Evolutionary conservation across 2,888 invertebrate genomes (phyloP).

Genomic region (Troilus luridus): DNA sequence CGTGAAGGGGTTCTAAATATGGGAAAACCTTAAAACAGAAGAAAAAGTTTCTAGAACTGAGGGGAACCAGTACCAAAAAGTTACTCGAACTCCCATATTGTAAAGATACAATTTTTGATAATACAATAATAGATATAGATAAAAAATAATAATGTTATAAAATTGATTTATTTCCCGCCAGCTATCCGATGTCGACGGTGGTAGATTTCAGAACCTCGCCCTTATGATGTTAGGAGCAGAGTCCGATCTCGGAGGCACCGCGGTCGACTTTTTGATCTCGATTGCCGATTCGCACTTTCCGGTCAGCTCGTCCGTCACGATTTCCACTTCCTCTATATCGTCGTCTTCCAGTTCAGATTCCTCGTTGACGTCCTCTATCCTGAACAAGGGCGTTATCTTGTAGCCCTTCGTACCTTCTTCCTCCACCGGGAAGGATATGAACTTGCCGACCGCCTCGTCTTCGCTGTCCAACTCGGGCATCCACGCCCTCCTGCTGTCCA

Average conservation of each 20-base stretch:
- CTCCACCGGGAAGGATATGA: slow-evolving; percentile 7
- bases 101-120: too few relatives aligned
- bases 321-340: slow-evolving; percentile 47
- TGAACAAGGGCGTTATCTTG: slow-evolving; percentile 48
- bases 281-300: slow-evolving; percentile 21
- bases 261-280: background rate
- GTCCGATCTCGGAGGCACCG: slow-evolving; percentile 22
- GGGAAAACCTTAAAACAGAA: too few relatives aligned
- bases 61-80: too few relatives aligned
- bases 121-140: background rate
- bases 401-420: slow-evolving; percentile 10
- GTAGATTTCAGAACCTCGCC: background rate
- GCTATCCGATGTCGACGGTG: background rate
- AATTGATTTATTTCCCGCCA: background rate
- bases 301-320: background rate
- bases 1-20: too few relatives aligned
- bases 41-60: too few relatives aligned
- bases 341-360: background rate
- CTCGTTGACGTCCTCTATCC: slow-evolving; percentile 32
- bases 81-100: too few relatives aligned
- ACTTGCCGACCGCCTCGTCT: background rate
- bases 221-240: slow-evolving; percentile 46
- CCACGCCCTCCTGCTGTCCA: slow-evolving; percentile 13
- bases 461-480: background rate
- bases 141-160: background rate